phyloP scores from a whole-genome alignment of 2,113 vertebrate species.

The Perca fluviatilis region DNA sequence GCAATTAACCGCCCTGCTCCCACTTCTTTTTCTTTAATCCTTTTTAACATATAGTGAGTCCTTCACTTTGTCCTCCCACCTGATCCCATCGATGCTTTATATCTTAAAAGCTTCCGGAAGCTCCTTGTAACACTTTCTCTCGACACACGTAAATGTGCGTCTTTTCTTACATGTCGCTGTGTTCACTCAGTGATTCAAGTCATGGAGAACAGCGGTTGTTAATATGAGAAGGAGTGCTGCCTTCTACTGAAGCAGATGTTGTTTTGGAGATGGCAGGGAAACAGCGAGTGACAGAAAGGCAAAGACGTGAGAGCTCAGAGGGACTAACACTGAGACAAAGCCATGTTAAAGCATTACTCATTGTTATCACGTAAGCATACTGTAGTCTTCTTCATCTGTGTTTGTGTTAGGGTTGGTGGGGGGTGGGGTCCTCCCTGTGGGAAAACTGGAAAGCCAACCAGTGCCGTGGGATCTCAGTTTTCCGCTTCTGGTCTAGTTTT shows the following conservation, averaged over 20 bases:
- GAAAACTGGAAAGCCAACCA: conserved; percentile 30
- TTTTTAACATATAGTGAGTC: conserved; percentile 44
- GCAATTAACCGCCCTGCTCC: neutral
- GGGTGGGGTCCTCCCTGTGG: conserved; percentile 50
- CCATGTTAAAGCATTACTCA: neutral
- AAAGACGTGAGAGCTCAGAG: neutral
- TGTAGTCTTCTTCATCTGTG: conserved; percentile 44
- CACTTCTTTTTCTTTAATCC: conserved; percentile 48
- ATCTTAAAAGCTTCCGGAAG: conserved; percentile 38
- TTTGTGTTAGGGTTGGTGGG: conserved; percentile 44
- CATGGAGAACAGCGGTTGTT: conserved; percentile 3
- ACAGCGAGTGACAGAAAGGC: neutral
- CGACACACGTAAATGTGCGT: neutral
- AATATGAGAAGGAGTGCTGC: neutral
- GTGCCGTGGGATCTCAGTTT: conserved; percentile 38
- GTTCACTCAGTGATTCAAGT: conserved; percentile 2
- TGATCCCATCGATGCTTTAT: conserved; percentile 29
- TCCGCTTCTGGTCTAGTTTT: conserved; percentile 67
- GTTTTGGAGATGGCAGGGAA: conserved; percentile 13
- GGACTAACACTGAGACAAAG: neutral
- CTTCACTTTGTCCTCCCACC: conserved; percentile 36
- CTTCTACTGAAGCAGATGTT: conserved; percentile 23
- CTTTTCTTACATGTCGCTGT: conserved; percentile 7
- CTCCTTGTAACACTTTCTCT: conserved; percentile 25
- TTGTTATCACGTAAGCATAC: conserved; percentile 20